Conservation (phyloP, 1,140 invertebrate genomes). For the Yoshiicerus persimilis region DNA sequence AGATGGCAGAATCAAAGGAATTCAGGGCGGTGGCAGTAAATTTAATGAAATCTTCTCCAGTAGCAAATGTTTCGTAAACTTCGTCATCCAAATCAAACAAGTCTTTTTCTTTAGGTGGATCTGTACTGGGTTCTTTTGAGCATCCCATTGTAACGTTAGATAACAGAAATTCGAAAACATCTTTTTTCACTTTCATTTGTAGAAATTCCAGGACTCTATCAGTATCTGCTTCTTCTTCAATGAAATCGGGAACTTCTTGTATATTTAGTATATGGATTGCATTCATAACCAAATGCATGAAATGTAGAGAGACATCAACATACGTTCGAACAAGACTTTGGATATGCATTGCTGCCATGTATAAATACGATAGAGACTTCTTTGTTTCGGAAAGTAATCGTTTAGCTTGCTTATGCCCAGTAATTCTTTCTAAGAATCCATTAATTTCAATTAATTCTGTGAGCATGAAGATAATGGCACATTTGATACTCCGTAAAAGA, state of each 20-base stretch:
- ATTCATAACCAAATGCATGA: slow-evolving; percentile 41
- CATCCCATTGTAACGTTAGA: slow-evolving; percentile 3
- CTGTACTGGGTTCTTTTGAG: not conserved
- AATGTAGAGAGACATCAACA: slow-evolving; percentile 28
- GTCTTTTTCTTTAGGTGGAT: not conserved
- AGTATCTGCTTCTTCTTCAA: slow-evolving; percentile 41
- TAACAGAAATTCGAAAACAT: slow-evolving; percentile 35
- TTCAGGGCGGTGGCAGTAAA: not conserved
- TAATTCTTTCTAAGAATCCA: slow-evolving; percentile 35
- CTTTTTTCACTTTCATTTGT: slow-evolving; percentile 24
- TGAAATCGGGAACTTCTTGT: slow-evolving; percentile 40
- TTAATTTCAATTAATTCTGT: slow-evolving; percentile 41
- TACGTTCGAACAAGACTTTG: slow-evolving; percentile 35
- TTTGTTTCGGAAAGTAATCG: not conserved
- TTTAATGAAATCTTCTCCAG: slow-evolving; percentile 19
- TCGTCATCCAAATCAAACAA: not conserved
- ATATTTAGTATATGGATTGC: slow-evolving; percentile 40
- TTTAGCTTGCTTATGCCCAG: not conserved
- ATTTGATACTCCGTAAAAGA: slow-evolving; percentile 37
- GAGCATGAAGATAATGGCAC: slow-evolving; percentile 33
- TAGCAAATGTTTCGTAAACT: not conserved
- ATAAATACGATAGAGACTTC: slow-evolving; percentile 38
- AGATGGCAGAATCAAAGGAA: not conserved
- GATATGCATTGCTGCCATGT: slow-evolving; percentile 33
- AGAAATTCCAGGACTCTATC: slow-evolving; percentile 38